phyloP scores from a whole-genome alignment of 2,888 invertebrate genomes.

The Argyresthia goedartella region DNA sequence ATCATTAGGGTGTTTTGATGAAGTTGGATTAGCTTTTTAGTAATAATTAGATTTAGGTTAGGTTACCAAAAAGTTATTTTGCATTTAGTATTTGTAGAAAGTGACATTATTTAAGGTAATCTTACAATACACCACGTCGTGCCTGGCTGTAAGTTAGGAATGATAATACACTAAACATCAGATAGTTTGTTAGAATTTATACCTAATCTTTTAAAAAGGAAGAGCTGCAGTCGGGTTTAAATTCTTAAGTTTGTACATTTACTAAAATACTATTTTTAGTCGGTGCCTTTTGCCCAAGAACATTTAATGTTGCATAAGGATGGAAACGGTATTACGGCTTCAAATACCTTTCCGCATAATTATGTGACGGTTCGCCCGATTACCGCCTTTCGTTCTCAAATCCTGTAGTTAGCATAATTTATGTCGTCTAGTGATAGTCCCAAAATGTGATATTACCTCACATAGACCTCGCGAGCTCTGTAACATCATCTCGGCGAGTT shows the following conservation, averaged over 20 bases:
- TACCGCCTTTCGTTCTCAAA: neutral
- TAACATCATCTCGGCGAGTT: too few species aligned
- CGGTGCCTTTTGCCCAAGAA: too few species aligned
- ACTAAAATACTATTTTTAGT: too few species aligned
- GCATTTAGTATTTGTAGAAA: constrained; percentile 53
- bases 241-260: too few species aligned
- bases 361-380: neutral
- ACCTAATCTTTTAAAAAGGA: too few species aligned
- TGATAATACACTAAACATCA: neutral
- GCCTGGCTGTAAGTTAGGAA: too few species aligned
- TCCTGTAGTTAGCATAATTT: constrained; percentile 1
- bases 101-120: constrained; percentile 16
- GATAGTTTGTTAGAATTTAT: too few species aligned
- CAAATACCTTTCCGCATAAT: neutral
- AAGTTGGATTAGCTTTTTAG: too few species aligned
- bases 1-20: constrained; percentile 2
- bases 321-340: neutral
- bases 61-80: constrained; percentile 49
- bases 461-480: too few species aligned
- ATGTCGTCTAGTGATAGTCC: neutral
- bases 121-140: constrained; percentile 30
- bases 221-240: too few species aligned
- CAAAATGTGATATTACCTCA: constrained; percentile 3
- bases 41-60: too few species aligned
- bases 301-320: too few species aligned